Base-by-base conservation (phyloP, 2,797 vertebrate species). In the Acanthurus leucopareius region DNA sequence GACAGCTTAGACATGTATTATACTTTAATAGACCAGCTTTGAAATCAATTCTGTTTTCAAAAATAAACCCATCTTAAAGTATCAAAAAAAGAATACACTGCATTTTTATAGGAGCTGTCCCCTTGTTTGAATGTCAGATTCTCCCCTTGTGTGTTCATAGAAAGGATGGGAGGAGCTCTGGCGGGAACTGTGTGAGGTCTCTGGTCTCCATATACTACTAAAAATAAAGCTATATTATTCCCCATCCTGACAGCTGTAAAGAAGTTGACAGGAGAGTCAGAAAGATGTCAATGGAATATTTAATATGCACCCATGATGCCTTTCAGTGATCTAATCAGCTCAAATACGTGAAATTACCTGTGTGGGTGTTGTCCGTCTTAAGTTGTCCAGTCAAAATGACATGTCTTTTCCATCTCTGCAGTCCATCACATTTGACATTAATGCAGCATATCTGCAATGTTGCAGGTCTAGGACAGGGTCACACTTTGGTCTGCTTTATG, bases 1-100 rank as follows among this genome's bases (percentile, higher is more conserved):
- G 42, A 73, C 74, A 76, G 72, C 84, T 75, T 71, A 63, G 72
- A 79, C 63, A 54, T 56, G 58, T 59, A 68, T 88, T 85, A 73
- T 38, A 32, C 67, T 82, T 79, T 60, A 65, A 88, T 73, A 65
- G 35, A 77, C 32, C 51, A 25, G 60, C 61, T 11, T 85, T 56
- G 56, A 84, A 80, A 80, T 80, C 71, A 19, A 35, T 75, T 73
- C 61, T 42, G 22, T 70, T 71, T 73, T 58, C n/a, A 80, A 53
- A 73, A 71, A 13, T 56, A 51, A 75, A 53, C 38, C 45, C 15
- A 6, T 59, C 44, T 69, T 57, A 13, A 75, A 61, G 70, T 15
- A 28, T 28, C 28, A n/a, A 32, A 22, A 45, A 38, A 17, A 66
- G 60, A 53, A 54, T n/a, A 7, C 48, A 53, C 4, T 2, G 14